These are phyloP conservation scores for Nebria brevicollis DNA, from an alignment of 2,888 invertebrate species.

Conservation along the genomic window DNA sequence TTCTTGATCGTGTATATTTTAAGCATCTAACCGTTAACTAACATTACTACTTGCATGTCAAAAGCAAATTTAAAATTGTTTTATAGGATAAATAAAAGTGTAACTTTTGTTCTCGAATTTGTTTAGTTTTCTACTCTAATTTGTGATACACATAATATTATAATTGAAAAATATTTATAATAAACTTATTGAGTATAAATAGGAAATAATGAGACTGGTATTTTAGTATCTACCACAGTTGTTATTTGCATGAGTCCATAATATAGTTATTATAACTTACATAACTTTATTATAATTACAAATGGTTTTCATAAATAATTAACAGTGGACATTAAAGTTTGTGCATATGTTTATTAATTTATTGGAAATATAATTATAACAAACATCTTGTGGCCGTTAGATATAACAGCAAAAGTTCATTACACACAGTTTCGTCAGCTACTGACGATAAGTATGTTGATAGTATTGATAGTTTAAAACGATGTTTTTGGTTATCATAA, in stretches of 20 bases:
- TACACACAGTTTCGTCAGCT: conserved; percentile 32
- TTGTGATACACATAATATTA: too few relatives aligned
- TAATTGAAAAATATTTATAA: background rate
- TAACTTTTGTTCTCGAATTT: too few relatives aligned
- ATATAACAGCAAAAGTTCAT: conserved; percentile 36
- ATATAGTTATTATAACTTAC: conserved; percentile 13
- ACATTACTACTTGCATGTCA: too few relatives aligned
- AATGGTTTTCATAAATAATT: conserved; percentile 45
- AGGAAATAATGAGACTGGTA: conserved; percentile 1
- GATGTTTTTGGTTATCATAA: conserved; percentile 31
- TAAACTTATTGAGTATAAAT: background rate
- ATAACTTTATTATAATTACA: conserved; percentile 41
- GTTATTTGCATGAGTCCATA: conserved; percentile 33
- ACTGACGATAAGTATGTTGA: conserved; percentile 21
- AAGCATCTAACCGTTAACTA: too few relatives aligned
- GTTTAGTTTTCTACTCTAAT: too few relatives aligned
- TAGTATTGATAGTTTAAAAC: conserved; percentile 13
- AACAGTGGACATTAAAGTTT: conserved; percentile 38
- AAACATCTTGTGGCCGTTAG: conserved; percentile 38
- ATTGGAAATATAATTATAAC: conserved; percentile 47
- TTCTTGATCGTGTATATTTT: too few relatives aligned
- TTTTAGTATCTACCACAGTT: conserved; percentile 7
- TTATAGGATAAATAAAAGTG: too few relatives aligned
- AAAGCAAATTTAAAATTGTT: too few relatives aligned
- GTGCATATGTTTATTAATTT: conserved; percentile 47